These are phyloP conservation scores for Brachypodius melanocephalos DNA, from an alignment of 2,113 vertebrate species.

Conservation along the genomic window DNA sequence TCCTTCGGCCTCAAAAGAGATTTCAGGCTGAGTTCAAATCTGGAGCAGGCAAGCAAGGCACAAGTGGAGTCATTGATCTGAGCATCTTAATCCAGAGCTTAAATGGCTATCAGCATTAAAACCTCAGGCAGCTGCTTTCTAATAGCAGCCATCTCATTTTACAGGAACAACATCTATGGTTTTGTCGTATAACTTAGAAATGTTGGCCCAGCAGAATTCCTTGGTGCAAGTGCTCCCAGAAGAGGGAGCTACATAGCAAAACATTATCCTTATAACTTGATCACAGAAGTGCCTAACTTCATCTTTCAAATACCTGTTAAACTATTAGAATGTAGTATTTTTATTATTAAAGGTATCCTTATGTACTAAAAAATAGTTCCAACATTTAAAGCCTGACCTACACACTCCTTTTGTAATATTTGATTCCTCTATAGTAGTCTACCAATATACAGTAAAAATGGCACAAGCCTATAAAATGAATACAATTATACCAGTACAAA, in stretches of 20 bases:
- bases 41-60: background rate
- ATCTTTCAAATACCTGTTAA: background rate
- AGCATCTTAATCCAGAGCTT: background rate
- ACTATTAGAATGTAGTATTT: background rate
- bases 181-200: background rate
- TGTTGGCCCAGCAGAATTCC: background rate
- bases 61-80: background rate
- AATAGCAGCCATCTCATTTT: background rate
- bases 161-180: background rate
- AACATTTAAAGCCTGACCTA: background rate
- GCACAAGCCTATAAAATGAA: background rate
- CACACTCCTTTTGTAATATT: background rate
- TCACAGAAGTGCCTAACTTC: background rate
- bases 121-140: background rate
- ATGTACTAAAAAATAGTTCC: background rate
- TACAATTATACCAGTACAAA: background rate
- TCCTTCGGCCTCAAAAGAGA: background rate
- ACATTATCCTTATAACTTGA: background rate
- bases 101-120: background rate
- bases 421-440: background rate
- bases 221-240: conserved; percentile 3
- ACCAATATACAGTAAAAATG: background rate
- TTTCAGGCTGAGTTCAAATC: background rate
- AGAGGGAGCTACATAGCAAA: conserved; percentile 53
- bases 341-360: background rate